These are phyloP conservation scores for Mechanitis messenoides DNA, from an alignment of 2,888 invertebrate species.

Conservation along the genomic window DNA sequence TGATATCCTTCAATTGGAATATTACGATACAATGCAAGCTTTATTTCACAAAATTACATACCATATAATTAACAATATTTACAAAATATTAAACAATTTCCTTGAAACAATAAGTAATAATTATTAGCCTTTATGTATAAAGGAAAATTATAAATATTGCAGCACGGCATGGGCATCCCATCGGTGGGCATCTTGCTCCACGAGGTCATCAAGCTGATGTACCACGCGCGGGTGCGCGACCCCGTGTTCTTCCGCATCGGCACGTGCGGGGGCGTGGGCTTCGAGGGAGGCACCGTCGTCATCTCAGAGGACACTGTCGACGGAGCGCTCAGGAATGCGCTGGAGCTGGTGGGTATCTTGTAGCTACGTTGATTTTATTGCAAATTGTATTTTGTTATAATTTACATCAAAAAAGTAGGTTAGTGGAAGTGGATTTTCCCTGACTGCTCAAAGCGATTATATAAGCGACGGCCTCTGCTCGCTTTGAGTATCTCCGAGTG, in stretches of 20 bases:
- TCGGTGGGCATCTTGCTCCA: conserved; percentile 96
- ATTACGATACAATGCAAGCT: too few relatives aligned
- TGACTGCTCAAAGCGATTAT: too few relatives aligned
- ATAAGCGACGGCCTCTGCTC: too few relatives aligned
- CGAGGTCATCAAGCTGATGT: conserved; percentile 97
- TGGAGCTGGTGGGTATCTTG: conserved; percentile 83
- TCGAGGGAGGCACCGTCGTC: conserved; percentile 95
- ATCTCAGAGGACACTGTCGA: conserved; percentile 95
- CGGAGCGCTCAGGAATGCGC: conserved; percentile 86
- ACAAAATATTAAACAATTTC: too few relatives aligned
- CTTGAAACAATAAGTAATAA: background rate
- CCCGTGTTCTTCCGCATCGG: conserved; percentile 95
- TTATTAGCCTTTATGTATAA: background rate
- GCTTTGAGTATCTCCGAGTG: too few relatives aligned
- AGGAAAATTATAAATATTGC: conserved; percentile 33
- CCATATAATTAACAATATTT: too few relatives aligned
- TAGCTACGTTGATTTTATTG: background rate
- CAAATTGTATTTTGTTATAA: background rate
- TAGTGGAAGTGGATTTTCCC: too few relatives aligned
- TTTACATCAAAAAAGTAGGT: background rate
- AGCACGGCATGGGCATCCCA: conserved; percentile 99
- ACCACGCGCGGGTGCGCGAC: conserved; percentile 88
- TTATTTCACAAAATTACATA: too few relatives aligned
- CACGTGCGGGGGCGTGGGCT: conserved; percentile 95
- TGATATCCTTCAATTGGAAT: too few relatives aligned